Conservation (phyloP, 2,113 vertebrate genomes). For the Poeciliopsis turrubarensis region DNA sequence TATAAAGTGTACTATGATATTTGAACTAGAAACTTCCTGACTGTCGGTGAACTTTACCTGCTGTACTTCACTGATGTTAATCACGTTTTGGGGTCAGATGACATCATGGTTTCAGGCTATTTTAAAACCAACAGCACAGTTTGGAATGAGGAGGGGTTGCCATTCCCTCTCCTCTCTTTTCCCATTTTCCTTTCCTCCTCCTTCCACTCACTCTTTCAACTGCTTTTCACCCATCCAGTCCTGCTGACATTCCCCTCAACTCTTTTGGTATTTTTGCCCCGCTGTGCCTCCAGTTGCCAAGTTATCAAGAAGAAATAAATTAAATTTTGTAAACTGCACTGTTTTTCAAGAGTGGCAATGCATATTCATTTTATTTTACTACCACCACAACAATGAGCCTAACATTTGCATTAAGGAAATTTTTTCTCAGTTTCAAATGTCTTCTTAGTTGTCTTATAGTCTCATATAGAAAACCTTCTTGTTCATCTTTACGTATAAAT, state of each 20-base stretch:
- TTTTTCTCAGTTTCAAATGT: neutral
- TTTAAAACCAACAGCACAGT: constrained; percentile 61
- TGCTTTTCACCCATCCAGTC: neutral
- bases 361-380: neutral
- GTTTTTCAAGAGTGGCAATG: neutral
- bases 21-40: neutral
- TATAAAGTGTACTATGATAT: too few species aligned
- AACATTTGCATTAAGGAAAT: neutral
- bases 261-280: neutral
- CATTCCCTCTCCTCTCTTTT: constrained; percentile 34
- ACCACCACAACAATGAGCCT: neutral
- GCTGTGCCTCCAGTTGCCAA: too few species aligned
- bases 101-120: constrained; percentile 65
- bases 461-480: neutral
- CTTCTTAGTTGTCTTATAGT: neutral
- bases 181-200: constrained; percentile 13
- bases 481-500: neutral
- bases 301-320: neutral
- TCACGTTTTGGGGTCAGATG: constrained; percentile 27
- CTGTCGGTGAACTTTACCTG: constrained; percentile 37
- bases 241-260: neutral
- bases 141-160: constrained; percentile 52
- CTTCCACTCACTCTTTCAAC: constrained; percentile 12
- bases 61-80: constrained; percentile 43
- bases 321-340: neutral